A percentile compares a stretch with the other conserved stretches of the same genome.
These are phyloP conservation scores for Epinotia bilunana DNA, from an alignment of 2,888 invertebrate species.

Conservation along the genomic window DNA sequence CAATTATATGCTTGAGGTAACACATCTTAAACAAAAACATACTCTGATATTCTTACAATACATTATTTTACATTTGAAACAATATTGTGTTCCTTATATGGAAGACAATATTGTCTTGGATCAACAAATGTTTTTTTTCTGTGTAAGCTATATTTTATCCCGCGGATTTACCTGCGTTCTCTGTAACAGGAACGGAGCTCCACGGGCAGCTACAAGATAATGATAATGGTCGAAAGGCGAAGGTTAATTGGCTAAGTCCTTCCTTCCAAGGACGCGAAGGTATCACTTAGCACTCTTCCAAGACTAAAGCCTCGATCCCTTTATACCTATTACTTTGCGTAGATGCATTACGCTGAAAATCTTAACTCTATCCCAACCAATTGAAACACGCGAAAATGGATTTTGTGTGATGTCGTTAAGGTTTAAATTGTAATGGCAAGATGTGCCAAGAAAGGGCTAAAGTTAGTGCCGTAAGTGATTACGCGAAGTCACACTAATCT, in stretches of 20 bases:
- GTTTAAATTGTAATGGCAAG: not conserved
- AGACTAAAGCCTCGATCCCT: not conserved
- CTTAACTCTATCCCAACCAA: not conserved
- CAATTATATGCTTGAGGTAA: too few species aligned
- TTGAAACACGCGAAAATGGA: not conserved
- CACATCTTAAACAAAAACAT: too few species aligned
- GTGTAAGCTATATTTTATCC: too few species aligned
- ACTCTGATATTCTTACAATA: too few species aligned
- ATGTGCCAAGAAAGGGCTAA: not conserved
- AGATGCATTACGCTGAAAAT: constrained; percentile 6
- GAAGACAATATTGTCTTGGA: too few species aligned
- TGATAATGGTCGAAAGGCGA: too few species aligned
- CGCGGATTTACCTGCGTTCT: too few species aligned
- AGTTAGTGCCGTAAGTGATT: constrained; percentile 1
- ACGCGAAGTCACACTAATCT: not conserved
- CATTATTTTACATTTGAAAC: too few species aligned
- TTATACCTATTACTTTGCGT: constrained; percentile 19
- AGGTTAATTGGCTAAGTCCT: not conserved
- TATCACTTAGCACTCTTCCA: constrained; percentile 1
- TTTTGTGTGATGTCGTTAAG: not conserved
- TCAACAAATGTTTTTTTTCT: too few species aligned
- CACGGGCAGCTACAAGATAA: too few species aligned
- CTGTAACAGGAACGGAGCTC: too few species aligned
- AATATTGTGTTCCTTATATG: too few species aligned
- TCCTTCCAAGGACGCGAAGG: not conserved